A percentile compares a stretch with the other conserved stretches of the same genome.
Evolutionary conservation across 1,140 invertebrate species (phyloP).

Genomic region (Drosophila melanica): DNA sequence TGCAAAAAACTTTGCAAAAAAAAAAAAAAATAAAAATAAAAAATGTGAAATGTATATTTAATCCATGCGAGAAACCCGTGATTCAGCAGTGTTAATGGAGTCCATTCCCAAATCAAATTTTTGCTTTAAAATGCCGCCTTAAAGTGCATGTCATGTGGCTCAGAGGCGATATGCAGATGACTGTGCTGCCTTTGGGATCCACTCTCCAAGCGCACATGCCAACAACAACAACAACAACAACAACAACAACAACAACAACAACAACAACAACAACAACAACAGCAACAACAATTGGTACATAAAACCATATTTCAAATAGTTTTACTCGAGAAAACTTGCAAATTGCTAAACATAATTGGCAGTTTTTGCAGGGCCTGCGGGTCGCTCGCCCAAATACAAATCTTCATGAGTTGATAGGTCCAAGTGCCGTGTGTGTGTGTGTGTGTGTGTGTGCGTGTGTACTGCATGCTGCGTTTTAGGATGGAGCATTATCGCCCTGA

Average conservation of each 20-base stretch:
- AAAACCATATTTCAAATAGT: slow-evolving; percentile 56
- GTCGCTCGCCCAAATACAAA: slow-evolving; percentile 31
- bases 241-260: slow-evolving; percentile 15
- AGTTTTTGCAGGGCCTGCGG: slow-evolving; percentile 46
- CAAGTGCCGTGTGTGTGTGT: not conserved
- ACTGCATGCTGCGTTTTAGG: not conserved
- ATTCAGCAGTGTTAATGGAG: slow-evolving; percentile 5
- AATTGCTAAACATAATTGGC: slow-evolving; percentile 74
- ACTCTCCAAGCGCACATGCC: not conserved
- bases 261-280: slow-evolving; percentile 10
- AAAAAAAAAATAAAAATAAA: too few species aligned
- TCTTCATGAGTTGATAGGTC: slow-evolving; percentile 48
- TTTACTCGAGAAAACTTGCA: slow-evolving; percentile 59
- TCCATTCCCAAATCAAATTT: not conserved
- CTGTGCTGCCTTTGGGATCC: not conserved
- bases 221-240: not conserved
- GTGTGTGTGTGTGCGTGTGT: not conserved
- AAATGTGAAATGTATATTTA: slow-evolving; percentile 4
- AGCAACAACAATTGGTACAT: not conserved
- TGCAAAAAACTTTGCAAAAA: not conserved
- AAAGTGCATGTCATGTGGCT: slow-evolving; percentile 21
- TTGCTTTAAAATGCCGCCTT: not conserved
- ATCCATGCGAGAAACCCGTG: not conserved
- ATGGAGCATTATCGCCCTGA: not conserved
- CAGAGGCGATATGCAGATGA: not conserved